These are phyloP conservation scores for Synergus japonicus DNA, from an alignment of 2,888 invertebrate genomes.

Conservation along the genomic window DNA sequence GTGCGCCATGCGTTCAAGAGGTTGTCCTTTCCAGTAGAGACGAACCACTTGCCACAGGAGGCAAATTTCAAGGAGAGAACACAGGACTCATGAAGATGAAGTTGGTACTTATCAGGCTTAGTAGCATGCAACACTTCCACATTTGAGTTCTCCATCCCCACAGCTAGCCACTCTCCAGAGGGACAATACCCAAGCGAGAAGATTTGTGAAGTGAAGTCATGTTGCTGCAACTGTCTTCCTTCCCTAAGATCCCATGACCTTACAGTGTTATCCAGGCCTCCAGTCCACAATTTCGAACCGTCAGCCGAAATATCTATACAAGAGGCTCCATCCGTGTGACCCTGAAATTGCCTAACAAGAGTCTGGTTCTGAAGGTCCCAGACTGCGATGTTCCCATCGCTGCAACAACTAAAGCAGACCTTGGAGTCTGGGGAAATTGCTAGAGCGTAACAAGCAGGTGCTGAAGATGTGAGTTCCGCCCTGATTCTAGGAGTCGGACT, in stretches of 20 bases:
- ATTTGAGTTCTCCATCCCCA: conserved; percentile 96
- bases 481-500: conserved; percentile 95
- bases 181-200: conserved; percentile 95
- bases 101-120: conserved; percentile 96
- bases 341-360: conserved; percentile 94
- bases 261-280: conserved; percentile 97
- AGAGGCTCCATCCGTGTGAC: conserved; percentile 98
- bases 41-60: conserved; percentile 98
- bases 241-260: conserved; percentile 97
- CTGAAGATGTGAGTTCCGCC: conserved; percentile 92
- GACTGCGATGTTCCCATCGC: conserved; percentile 98
- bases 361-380: conserved; percentile 96
- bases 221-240: conserved; percentile 95
- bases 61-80: conserved; percentile 97
- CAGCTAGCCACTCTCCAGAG: conserved; percentile 97
- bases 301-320: conserved; percentile 98
- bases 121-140: conserved; percentile 95
- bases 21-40: conserved; percentile 99
- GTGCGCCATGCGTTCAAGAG: conserved; percentile 98
- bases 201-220: conserved; percentile 95
- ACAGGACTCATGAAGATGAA: conserved; percentile 97
- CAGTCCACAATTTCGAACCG: conserved; percentile 93
- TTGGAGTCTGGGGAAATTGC: conserved; percentile 98
- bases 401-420: conserved; percentile 99
- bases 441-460: conserved; percentile 98